Evolutionary conservation across 1,140 invertebrate species (phyloP).

Genomic region (Drosophila melanica): DNA sequence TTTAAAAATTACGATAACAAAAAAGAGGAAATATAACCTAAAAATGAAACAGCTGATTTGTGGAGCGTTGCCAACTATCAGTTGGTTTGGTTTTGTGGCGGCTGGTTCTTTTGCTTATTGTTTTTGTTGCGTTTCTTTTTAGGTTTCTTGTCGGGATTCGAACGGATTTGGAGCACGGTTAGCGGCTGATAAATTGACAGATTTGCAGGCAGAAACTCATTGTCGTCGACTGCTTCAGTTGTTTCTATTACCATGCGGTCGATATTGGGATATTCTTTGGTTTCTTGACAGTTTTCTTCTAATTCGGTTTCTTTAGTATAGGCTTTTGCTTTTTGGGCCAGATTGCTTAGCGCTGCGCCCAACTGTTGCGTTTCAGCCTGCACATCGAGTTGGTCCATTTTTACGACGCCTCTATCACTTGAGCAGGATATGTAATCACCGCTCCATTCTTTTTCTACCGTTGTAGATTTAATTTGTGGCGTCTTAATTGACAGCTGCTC

Average conservation of each 20-base stretch:
- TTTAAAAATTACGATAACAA: conserved; percentile 69
- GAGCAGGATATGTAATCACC: conserved; percentile 61
- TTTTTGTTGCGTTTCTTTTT: conserved; percentile 74
- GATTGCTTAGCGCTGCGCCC: conserved; percentile 43
- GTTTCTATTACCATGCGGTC: conserved; percentile 44
- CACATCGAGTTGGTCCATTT: conserved; percentile 33
- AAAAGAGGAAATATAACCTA: conserved; percentile 55
- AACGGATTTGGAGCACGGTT: conserved; percentile 50
- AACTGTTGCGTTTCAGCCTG: conserved; percentile 50
- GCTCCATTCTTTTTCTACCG: conserved; percentile 34
- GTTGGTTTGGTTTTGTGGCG: conserved; percentile 25
- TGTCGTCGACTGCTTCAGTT: conserved; percentile 18
- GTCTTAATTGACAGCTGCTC: background rate
- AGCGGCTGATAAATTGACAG: conserved; percentile 54
- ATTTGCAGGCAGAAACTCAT: conserved; percentile 56
- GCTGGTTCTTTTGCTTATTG: conserved; percentile 23
- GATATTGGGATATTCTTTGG: background rate
- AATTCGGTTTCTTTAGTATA: background rate
- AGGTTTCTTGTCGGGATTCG: conserved; percentile 69
- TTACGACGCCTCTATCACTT: background rate
- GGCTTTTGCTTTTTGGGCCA: conserved; percentile 38
- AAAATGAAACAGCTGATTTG: conserved; percentile 59
- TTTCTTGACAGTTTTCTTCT: background rate
- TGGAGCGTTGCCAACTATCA: conserved; percentile 58
- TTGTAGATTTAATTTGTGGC: background rate